These are phyloP conservation scores for Diglossa cyanea DNA, from an alignment of 2,797 vertebrate species.

Conservation along the genomic window DNA sequence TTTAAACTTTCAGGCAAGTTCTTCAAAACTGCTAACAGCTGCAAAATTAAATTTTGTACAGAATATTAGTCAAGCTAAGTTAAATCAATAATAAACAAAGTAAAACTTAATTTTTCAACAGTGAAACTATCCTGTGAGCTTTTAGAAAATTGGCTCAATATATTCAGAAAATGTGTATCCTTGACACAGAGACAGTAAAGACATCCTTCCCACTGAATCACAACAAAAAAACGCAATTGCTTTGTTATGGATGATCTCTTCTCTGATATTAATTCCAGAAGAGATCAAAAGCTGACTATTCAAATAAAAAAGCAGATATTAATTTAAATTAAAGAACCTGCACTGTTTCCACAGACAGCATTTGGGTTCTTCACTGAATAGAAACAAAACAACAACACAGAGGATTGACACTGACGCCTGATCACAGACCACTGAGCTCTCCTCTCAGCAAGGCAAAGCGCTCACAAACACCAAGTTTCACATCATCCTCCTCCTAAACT, in stretches of 20 bases:
- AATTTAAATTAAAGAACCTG: background rate
- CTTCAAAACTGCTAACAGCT: constrained; percentile 88
- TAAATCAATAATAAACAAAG: background rate
- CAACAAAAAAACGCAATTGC: background rate
- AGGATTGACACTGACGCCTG: fast-evolving
- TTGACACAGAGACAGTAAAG: background rate
- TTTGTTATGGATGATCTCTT: background rate
- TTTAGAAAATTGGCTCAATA: background rate
- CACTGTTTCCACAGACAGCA: background rate
- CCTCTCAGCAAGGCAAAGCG: background rate
- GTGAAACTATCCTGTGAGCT: background rate
- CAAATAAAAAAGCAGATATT: background rate
- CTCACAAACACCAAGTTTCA: background rate
- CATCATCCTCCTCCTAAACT: background rate
- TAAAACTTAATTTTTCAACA: background rate
- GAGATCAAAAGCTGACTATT: background rate
- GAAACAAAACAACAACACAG: background rate
- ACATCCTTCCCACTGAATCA: background rate
- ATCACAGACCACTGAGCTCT: background rate
- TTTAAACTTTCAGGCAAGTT: constrained; percentile 83
- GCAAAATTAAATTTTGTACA: background rate
- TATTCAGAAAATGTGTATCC: background rate
- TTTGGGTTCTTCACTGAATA: background rate
- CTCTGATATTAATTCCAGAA: background rate
- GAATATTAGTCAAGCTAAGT: background rate